Conservation (phyloP, 2,888 invertebrate species). For the Corbicula japonica region DNA sequence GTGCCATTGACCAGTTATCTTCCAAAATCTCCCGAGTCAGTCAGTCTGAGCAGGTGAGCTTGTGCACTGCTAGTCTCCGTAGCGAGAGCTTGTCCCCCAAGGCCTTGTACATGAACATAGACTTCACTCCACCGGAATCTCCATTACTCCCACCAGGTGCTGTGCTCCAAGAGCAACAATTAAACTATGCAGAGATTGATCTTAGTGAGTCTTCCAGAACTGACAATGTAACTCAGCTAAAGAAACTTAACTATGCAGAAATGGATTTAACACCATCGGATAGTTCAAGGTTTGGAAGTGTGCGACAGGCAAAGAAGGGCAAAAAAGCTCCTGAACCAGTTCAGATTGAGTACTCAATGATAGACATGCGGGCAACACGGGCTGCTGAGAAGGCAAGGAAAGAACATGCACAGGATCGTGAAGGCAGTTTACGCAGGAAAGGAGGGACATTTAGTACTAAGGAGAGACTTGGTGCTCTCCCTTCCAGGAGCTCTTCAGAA, state of each 20-base stretch:
- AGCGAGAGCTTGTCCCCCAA: conserved; percentile 56
- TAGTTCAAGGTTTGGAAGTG: conserved; percentile 50
- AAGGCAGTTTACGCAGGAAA: conserved; percentile 78
- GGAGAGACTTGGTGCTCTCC: conserved; percentile 35
- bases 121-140: conserved; percentile 71
- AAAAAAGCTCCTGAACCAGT: conserved; percentile 64
- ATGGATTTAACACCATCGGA: conserved; percentile 78
- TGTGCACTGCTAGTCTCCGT: conserved; percentile 51
- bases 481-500: conserved; percentile 32
- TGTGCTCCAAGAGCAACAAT: conserved; percentile 69
- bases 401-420: conserved; percentile 84
- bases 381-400: conserved; percentile 84
- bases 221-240: conserved; percentile 62
- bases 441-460: conserved; percentile 29
- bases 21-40: conserved; percentile 58
- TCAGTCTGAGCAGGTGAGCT: conserved; percentile 57
- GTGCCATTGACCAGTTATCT: conserved; percentile 68
- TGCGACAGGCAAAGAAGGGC: conserved; percentile 73
- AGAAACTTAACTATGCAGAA: conserved; percentile 85
- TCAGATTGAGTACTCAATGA: conserved; percentile 84
- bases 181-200: conserved; percentile 86
- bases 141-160: conserved; percentile 49
- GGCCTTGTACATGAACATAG: conserved; percentile 73
- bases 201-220: conserved; percentile 66
- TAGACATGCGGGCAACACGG: conserved; percentile 85